Evolutionary conservation across 1,140 invertebrate genomes (phyloP), one percentile per base, ranked within the genome.

Genomic region (Pseudachorutes palmiensis): DNA sequence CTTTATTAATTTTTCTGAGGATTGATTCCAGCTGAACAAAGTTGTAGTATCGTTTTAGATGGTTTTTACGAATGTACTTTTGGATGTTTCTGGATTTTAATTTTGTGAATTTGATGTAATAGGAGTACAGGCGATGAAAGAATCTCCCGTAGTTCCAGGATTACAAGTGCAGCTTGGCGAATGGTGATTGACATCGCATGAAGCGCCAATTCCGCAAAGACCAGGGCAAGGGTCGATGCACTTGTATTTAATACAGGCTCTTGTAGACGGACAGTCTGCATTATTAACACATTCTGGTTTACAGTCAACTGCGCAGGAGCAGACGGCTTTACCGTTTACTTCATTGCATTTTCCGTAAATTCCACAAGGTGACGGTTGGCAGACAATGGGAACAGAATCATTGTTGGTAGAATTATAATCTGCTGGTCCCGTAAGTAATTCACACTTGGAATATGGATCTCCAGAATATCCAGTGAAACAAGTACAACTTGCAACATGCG

Each of bases 321-420:
- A 93, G 2, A 86, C 82, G 0, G 89, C 87, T 75, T 83, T 85
- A 29, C 88, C 88, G 75, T 87, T 66, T 78, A 76, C 29, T 87
- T 88, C 88, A 75, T 77, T 85, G 79, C 90, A 92, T 65, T 90
- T 79, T 51, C 85, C 78, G 75, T 87, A 87, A 1, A 89, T 85
- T 60, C 89, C 88, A 76, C 89, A 91, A 1, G 89, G 88, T 31
- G 87, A 88, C 69, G 88, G 87, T 49, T 72, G 31, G 66, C 64
- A 70, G 5, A 41, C 19, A 9, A 9, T 41, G 19, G 36, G 19
- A 41, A 9, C 19, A 9, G 5, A 41, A 41, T 9, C 5, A 41
- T 5, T 41, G 5, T 41, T 41, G 36, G 36, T 9, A 41, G 19
- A 41, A 41, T 41, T 41, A 5, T 9, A 41, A 41, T 41, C 36